Evolutionary conservation across 2,113 vertebrate genomes (phyloP), one percentile per base, ranked within the genome.

Genomic region (Andinoacara biseriatus): DNA sequence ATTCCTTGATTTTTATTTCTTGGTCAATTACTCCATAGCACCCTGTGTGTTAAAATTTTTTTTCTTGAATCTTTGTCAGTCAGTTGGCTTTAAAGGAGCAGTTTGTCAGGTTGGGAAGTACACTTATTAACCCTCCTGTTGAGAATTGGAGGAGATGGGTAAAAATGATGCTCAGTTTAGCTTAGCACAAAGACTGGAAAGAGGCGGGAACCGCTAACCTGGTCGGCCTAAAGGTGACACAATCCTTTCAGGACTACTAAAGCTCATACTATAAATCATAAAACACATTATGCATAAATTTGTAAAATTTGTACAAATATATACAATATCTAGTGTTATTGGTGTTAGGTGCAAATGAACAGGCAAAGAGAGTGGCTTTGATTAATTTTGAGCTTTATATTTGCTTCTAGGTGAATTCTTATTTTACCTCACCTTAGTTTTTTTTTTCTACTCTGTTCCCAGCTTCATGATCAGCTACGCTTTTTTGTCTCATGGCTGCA

Each of bases 1-100:
- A 81, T 63, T 89, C 54, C 82, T 85, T 83, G 82, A 88, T 87
- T 61, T 63, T 74, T 75, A 7, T 69, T 59, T 7, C 40, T 43
- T 11, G 17, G 18, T 81, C 33, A 76, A 72, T 52, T 9, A 65
- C 10, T 65, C 11, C 24, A 76, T 58, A 83, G 72, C 80, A 82
- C 52, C 80, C 4, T 60, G 59, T 20, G 31, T 65, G 22, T 29
- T 10, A n/a, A n/a, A n/a, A n/a, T n/a, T n/a, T 22, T 4, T 10
- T 10, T 74, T 49, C 46, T 49, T 26, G 26, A 26, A 26, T 26
- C 26, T 26, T 26, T 60, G 24, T 58, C 46, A 4, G 8, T 76
- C 20, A 76, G 17, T 57, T 54, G 14, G 35, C 20, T 61, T 74
- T 33, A n/a, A 58, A 80, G 22, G 8, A 63, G 58, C 46, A 35